Conservation (phyloP, 2,113 vertebrate species). For the Siphamia tubifer region DNA sequence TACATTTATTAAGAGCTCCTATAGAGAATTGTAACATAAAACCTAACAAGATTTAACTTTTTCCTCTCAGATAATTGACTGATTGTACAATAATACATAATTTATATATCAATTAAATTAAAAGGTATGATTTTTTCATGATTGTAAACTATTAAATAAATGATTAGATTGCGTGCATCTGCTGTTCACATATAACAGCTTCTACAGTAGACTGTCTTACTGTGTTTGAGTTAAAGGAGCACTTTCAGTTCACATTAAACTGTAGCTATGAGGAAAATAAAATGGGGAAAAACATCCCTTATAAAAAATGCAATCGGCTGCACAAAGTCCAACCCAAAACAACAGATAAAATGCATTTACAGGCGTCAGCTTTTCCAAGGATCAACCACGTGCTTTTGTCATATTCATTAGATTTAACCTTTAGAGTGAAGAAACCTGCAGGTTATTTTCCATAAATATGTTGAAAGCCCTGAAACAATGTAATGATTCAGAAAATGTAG, state of each 20-base stretch:
- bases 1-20: conserved; percentile 31
- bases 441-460: too few relatives aligned
- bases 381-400: too few relatives aligned
- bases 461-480: too few relatives aligned
- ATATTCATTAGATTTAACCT: too few relatives aligned
- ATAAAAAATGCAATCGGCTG: not conserved
- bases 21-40: not conserved
- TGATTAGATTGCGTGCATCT: not conserved
- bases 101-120: conserved; percentile 12
- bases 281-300: not conserved
- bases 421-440: too few relatives aligned
- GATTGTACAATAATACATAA: not conserved
- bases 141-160: not conserved
- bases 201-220: not conserved
- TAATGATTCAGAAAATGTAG: too few relatives aligned
- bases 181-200: not conserved
- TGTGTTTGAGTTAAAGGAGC: not conserved
- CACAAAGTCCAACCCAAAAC: not conserved
- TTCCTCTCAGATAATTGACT: not conserved
- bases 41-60: not conserved
- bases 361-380: too few relatives aligned
- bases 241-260: not conserved
- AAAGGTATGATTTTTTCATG: conserved; percentile 8
- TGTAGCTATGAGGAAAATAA: not conserved
- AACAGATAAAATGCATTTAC: too few relatives aligned